Base-by-base conservation (phyloP, 92 coral and sea anemone species). In the Umimayanthus kanabou region DNA sequence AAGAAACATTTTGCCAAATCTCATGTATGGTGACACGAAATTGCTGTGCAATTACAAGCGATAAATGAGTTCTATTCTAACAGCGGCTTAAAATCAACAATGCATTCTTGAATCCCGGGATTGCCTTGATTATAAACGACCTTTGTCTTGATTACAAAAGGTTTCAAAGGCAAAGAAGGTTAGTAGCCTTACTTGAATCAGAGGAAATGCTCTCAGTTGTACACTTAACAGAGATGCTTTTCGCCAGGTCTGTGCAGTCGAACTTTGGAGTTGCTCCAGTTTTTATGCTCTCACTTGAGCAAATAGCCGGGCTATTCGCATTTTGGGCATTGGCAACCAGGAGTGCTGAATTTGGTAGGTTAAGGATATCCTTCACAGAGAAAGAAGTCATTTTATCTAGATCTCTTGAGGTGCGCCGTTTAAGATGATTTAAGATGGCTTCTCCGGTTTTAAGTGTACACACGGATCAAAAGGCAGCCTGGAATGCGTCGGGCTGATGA, bases 291-390 rank as follows among this genome's bases (percentile, higher is more conserved):
- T 88, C 96, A 93, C 92, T 92, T 93, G 89, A 95, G 88, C 93
- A 95, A 92, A 93, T 93, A 91, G 83, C 89, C 69, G 94, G 90
- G 90, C 88, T 92, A 80, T 89, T 71, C 84, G 90, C 92, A 88
- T 89, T 91, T 85, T 93, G 88, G 82, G 93, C 47, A 61, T 89
- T 86, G 88, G 89, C 80, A 86, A 85, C 92, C 85, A 93, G 92
- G 91, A 95, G 89, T 47, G 94, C 93, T 89, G 97, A 90, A 89
- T 93, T 94, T 87, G 96, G 95, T 73, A 97, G 92, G 87, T 94
- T 92, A 55, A 97, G 96, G 88, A 97, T 97, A 83, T 97, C 95
- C 90, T 92, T 92, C 18, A 97, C 99, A 28, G 99, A 97, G 79
- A 97, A 97, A 71, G 99, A 93, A 92, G 96, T 93, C 98, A 95